Evolutionary conservation across 2,888 invertebrate genomes (phyloP).

Genomic region (Parnassius smintheus): DNA sequence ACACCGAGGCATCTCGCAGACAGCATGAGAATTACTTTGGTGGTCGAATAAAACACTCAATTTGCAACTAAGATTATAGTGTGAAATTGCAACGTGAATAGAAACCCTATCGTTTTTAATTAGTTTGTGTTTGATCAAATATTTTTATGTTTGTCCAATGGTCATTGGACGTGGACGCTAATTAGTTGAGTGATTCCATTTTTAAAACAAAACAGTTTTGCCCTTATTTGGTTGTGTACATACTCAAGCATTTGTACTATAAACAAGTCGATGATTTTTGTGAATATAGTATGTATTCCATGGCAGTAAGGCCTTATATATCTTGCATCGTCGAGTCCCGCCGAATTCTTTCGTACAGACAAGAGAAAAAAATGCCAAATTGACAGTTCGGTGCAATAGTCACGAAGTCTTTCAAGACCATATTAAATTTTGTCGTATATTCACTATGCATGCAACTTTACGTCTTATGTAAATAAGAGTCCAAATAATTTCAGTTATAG

Average conservation of each 20-base stretch:
- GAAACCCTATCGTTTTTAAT: conserved; percentile 11
- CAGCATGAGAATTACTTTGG: conserved; percentile 25
- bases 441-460: conserved; percentile 7
- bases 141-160: conserved; percentile 23
- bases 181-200: conserved; percentile 27
- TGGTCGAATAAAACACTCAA: conserved; percentile 19
- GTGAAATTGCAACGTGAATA: conserved; percentile 18
- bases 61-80: conserved; percentile 22
- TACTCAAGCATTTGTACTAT: conserved; percentile 1
- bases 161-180: conserved; percentile 8
- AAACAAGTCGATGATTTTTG: background rate
- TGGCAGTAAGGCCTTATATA: conserved; percentile 9
- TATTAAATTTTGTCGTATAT: background rate
- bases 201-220: conserved; percentile 18
- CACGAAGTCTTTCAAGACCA: conserved; percentile 17
- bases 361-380: conserved; percentile 20
- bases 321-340: background rate
- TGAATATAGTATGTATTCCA: conserved; percentile 8
- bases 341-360: background rate
- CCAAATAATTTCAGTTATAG: conserved; percentile 10
- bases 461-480: conserved; percentile 15
- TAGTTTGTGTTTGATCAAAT: conserved; percentile 24
- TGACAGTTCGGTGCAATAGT: conserved; percentile 16
- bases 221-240: conserved; percentile 23
- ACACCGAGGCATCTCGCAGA: conserved; percentile 13